Evolutionary conservation across 2,113 vertebrate species (phyloP), one percentile per base, ranked within the genome.

Genomic region (Grantiella picta): DNA sequence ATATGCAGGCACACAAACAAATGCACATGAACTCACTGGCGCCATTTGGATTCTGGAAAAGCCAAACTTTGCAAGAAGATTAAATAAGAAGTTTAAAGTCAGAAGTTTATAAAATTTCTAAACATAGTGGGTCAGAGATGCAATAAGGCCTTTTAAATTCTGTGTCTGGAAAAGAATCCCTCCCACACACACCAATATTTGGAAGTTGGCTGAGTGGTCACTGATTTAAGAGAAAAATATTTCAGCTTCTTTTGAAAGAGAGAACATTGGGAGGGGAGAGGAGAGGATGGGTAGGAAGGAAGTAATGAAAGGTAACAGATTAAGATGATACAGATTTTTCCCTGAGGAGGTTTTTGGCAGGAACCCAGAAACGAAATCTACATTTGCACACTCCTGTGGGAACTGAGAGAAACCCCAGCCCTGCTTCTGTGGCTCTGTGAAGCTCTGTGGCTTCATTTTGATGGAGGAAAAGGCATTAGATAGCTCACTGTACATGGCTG

Each of bases 301-400:
- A 90, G 36, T 27, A 90, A 79, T 65, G 77, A 92, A 86, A 93
- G 60, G 76, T 47, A 87, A 75, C 42, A 84, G 78, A 57, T 95
- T 81, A 87, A 72, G 69, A 88, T 16, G 64, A 73, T 66, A 85
- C 2, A 47, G 73, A 66, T 69, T 89, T 94, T 75, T 40, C 86
- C 73, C 86, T 40, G 42, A 63, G 49, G 84, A 92, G 38, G 42
- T 73, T 91, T 86, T 57, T 94, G 89, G 91, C 92, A 94, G 57
- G 28, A 92, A 66, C 20, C 27, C 73, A 86, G 49, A 38, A 77
- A 92, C 3, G 7, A 94, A 94, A 94, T 69, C 61, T 81, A 28
- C 36, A 89, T 90, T 78, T 89, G 73, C 47, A 59, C 27, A 24
- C 42, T 72, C 70, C 5, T 2, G 25, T 61, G 86, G 86, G 79